Conservation (phyloP, 2,888 invertebrate species). For the Callosobruchus maculatus region DNA sequence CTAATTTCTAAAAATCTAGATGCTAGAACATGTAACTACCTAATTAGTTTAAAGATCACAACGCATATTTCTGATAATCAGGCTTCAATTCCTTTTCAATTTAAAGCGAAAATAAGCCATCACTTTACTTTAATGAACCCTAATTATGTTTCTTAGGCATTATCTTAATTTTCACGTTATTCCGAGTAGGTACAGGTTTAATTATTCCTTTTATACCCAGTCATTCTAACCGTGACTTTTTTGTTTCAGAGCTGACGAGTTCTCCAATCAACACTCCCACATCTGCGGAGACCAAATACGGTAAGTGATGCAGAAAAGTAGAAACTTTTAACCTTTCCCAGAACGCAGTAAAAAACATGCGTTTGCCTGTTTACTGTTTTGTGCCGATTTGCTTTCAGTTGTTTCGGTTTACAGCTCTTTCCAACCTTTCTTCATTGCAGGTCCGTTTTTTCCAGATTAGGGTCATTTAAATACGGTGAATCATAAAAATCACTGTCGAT, state of each 20-base stretch:
- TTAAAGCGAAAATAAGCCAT: no score
- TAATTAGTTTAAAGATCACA: no score
- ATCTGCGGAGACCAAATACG: constrained; percentile 41
- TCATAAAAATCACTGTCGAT: neutral
- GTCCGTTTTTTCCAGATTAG: neutral
- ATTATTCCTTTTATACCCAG: neutral
- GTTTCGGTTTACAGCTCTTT: neutral
- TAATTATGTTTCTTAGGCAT: neutral
- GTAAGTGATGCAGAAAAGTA: constrained; percentile 33
- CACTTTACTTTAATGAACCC: neutral
- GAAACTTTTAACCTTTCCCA: neutral
- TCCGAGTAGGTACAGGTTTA: neutral
- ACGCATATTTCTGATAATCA: no score
- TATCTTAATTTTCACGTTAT: neutral
- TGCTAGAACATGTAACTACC: no score
- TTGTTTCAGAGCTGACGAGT: constrained; percentile 42
- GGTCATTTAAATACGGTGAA: neutral
- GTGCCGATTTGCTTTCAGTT: constrained; percentile 20
- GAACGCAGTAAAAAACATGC: neutral
- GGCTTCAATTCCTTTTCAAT: no score
- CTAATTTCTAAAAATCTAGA: no score
- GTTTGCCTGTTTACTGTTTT: neutral
- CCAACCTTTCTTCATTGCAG: neutral
- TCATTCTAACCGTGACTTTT: constrained; percentile 9
- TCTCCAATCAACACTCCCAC: constrained; percentile 35